Percentiles rank a stretch among this genome's conserved stretches.
Evolutionary conservation across 2,113 vertebrate genomes (phyloP).

Genomic region (Dicentrarchus labrax): DNA sequence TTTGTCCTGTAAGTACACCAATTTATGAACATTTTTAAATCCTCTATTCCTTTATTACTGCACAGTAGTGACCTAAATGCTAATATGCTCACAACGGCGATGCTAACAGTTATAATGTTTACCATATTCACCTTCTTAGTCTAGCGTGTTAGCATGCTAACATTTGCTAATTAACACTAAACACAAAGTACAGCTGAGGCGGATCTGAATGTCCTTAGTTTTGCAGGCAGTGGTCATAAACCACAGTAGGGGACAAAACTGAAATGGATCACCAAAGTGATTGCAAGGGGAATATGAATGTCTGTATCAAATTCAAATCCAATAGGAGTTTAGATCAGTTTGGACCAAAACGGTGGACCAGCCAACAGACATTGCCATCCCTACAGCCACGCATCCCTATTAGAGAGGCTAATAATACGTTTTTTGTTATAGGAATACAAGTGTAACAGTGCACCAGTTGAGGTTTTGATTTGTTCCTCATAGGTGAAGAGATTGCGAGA

Average conservation of each 20-base stretch:
- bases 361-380: not conserved
- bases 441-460: not conserved
- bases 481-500: constrained; percentile 95
- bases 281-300: not conserved
- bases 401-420: not conserved
- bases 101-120: not conserved
- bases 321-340: not conserved
- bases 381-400: not conserved
- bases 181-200: not conserved
- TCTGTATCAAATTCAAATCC: not conserved
- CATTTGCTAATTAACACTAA: not conserved
- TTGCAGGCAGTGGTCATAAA: not conserved
- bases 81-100: not conserved
- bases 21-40: not conserved
- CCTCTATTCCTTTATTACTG: not conserved
- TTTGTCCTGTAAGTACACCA: constrained; percentile 94
- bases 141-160: not conserved
- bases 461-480: constrained; percentile 16
- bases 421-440: not conserved
- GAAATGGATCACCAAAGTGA: too few relatives aligned
- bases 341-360: too few relatives aligned
- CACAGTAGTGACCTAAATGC: not conserved
- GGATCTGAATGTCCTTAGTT: not conserved
- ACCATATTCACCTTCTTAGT: not conserved
- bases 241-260: not conserved